phyloP scores from a whole-genome alignment of 1,140 invertebrate genomes.

The Drosophila ogumai region DNA sequence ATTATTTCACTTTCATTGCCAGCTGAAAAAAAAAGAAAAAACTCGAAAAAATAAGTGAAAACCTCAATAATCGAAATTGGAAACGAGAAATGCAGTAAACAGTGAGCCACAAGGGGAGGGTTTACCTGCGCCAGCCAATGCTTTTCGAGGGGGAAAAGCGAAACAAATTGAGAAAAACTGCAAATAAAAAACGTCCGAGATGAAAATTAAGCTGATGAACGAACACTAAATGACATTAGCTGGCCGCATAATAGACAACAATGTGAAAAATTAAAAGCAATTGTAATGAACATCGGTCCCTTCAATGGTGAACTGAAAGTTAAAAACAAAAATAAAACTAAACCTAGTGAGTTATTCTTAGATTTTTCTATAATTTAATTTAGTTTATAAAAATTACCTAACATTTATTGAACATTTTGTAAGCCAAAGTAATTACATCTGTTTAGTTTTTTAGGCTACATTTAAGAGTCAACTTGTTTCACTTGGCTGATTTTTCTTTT shows the following conservation, averaged over 20 bases:
- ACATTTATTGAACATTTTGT: neutral
- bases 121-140: neutral
- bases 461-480: neutral
- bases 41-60: slow-evolving; percentile 42
- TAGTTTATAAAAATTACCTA: neutral
- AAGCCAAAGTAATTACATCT: neutral
- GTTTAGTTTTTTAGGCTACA: neutral
- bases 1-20: slow-evolving; percentile 66
- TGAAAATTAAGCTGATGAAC: slow-evolving; percentile 57
- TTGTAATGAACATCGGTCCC: slow-evolving; percentile 37
- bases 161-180: slow-evolving; percentile 13
- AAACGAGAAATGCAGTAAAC: slow-evolving; percentile 31
- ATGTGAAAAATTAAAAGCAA: slow-evolving; percentile 66
- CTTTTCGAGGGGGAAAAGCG: neutral
- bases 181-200: slow-evolving; percentile 1
- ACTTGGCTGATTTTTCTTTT: slow-evolving; percentile 26
- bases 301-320: neutral
- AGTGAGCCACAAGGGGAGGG: neutral
- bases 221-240: slow-evolving; percentile 52
- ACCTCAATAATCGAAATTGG: slow-evolving; percentile 44
- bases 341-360: neutral
- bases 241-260: slow-evolving; percentile 33
- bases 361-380: neutral
- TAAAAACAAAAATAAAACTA: neutral
- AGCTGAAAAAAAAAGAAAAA: slow-evolving; percentile 11